phyloP scores from a whole-genome alignment of 2,113 vertebrate genomes.

The Delphinus delphis region DNA sequence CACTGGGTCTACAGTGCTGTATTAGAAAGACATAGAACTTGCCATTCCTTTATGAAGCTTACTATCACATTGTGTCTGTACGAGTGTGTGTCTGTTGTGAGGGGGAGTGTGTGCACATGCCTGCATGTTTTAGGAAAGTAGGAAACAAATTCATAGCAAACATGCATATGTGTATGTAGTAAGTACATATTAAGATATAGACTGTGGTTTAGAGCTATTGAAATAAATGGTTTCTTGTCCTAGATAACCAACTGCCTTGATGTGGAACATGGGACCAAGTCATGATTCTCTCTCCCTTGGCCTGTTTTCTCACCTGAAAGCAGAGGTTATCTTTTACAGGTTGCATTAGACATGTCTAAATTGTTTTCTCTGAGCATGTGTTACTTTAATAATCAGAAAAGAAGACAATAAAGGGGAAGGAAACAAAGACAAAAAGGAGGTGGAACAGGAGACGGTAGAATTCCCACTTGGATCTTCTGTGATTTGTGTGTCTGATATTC shows the following conservation, averaged over 20 bases:
- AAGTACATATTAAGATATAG: not conserved
- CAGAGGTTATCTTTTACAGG: not conserved
- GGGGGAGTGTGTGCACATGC: rapidly evolving
- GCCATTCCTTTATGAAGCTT: not conserved
- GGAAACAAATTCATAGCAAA: not conserved
- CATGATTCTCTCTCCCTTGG: not conserved
- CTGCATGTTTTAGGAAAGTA: not conserved
- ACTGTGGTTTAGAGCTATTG: not conserved
- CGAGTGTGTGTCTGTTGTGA: not conserved
- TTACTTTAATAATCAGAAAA: not conserved
- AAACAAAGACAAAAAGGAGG: not conserved
- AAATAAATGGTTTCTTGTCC: not conserved
- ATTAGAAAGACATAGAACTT: not conserved
- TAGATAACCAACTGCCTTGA: not conserved
- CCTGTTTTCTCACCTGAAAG: not conserved
- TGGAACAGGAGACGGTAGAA: not conserved
- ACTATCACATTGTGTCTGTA: not conserved
- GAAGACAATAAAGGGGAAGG: not conserved
- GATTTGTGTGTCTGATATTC: not conserved
- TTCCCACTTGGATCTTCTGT: not conserved
- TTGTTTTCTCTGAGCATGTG: not conserved
- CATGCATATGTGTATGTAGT: not conserved
- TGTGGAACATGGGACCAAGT: not conserved
- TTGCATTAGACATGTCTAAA: not conserved
- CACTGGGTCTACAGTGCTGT: not conserved